Base-by-base conservation (phyloP, 2,113 vertebrate genomes). In the Sapayoa aenigma region DNA sequence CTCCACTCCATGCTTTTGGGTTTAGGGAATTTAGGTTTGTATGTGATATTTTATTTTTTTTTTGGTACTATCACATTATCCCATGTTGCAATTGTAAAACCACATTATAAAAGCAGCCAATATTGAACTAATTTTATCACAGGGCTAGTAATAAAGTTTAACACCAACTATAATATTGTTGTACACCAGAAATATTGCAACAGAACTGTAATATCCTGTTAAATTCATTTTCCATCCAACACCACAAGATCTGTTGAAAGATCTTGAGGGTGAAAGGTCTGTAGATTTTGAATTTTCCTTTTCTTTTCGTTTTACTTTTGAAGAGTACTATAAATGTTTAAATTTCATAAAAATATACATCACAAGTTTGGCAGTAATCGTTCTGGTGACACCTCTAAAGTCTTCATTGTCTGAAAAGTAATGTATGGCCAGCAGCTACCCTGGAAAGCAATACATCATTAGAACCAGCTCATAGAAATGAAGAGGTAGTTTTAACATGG, bases 91-190 rank as follows among this genome's bases (percentile, higher is more conserved):
- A 95, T 95, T 94, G 95, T 94, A 94, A 97, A 97, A 96, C 78
- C 42, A 78, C 89, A 96, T 97, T 97, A 97, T 95, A 91, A 97
- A 97, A 96, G 95, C 93, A 95, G 86, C 88, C 46, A 90, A 97
- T 97, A 97, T 97, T 95, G 96, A 96, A 93, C 96, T 97, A 97
- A 97, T 97, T 97, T 97, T 97, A 97, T 97, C 96, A 95, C 94
- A 76, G 31, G 81, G 82, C 77, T 65, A 69, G 97, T 97, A 97
- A 97, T 97, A 97, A 97, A 97, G 96, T 97, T 97, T 97, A 95
- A 97, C 93, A 96, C 94, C 92, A 94, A 96, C 78, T 87, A 96
- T 97, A 96, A 97, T 97, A 96, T 96, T 96, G 93, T 97, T 97
- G 96, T 96, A 95, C 94, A 94, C 80, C 85, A 94, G 84, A 97